Evolutionary conservation across 2,113 vertebrate genomes (phyloP), one percentile per base, ranked within the genome.

Genomic region (Trichomycterus rosablanca): DNA sequence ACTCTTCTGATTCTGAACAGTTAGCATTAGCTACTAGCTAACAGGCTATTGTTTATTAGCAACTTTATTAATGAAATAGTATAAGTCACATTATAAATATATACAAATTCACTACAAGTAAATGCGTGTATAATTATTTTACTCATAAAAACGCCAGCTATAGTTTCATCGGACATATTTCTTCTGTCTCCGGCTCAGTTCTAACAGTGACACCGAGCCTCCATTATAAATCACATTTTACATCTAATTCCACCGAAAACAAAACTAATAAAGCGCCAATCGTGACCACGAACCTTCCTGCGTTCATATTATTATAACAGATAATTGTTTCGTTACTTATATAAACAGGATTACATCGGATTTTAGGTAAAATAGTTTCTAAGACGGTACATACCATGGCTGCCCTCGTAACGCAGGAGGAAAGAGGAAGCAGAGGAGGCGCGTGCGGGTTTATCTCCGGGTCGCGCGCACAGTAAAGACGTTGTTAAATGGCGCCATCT

Each of bases 331-430:
- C 1, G 1, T 1, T 11, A 1, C 11, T 9, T 7, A 43, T 12
- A 44, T 22, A 11, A 4, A 6, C 0, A 18, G 56, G 70, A 72
- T 72, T 63, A 54, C 34, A 22, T 14, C 65, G 19, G 70, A 72
- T 72, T 59, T 45, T 3, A 2, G 1, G 1, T 16, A 16, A 8
- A 40, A 63, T 59, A 68, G 1, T 14, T 1, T 11, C 8, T 32
- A 7, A 42, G 12, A 18, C 12, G 18, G 15, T 49, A 72, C 70
- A 0, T 26, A 72, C 70, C 70, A 72, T 72, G 70, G 42, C 22
- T 49, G 70, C 65, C 48, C 34, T 63, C 53, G 42, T 5, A 34
- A 39, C 26, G 70, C 64, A 68, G 65, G 49, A 67, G 39, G 28
- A 52, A 66, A 67, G 65, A 67, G 70, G 59, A 63, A 63, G 70